phyloP scores from a whole-genome alignment of 2,797 vertebrate genomes.

The Eulemur rubriventer region DNA sequence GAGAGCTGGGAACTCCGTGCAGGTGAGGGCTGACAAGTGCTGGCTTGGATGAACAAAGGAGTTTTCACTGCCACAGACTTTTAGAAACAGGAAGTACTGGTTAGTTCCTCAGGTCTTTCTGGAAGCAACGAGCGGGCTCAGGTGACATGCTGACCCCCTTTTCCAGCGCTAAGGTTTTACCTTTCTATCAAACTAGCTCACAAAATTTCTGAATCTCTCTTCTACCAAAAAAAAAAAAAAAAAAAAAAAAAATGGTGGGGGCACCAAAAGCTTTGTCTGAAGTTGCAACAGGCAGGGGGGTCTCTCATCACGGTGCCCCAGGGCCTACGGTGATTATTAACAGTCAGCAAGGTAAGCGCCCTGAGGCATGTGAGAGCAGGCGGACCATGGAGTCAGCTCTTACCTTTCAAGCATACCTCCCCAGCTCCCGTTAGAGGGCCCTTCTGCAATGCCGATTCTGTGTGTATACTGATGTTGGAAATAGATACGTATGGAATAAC shows the following conservation, averaged over 20 bases:
- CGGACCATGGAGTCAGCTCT: background rate
- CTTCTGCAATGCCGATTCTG: background rate
- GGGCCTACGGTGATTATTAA: conserved; percentile 62
- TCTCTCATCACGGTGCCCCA: conserved; percentile 32
- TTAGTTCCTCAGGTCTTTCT: conserved; percentile 46
- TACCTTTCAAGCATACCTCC: conserved; percentile 13
- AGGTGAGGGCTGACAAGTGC: background rate
- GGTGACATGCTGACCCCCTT: background rate
- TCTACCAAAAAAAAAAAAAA: background rate
- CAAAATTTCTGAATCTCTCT: conserved; percentile 15
- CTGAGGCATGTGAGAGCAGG: background rate
- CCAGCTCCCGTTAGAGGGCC: background rate
- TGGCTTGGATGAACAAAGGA: conserved; percentile 10
- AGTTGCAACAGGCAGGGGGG: conserved; percentile 33
- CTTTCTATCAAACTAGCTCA: conserved; percentile 51
- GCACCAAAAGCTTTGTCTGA: conserved; percentile 46
- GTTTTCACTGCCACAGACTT: conserved; percentile 19
- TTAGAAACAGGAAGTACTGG: background rate
- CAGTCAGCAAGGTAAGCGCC: conserved; percentile 46
- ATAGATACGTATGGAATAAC: conserved; percentile 47
- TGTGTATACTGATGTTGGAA: conserved; percentile 34
- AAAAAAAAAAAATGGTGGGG: too few relatives aligned
- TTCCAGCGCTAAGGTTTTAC: conserved; percentile 43
- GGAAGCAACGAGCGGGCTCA: conserved; percentile 53
- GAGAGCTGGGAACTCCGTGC: background rate